Evolutionary conservation across 2,113 vertebrate genomes (phyloP).

Genomic region (Nerophis lumbriciformis): DNA sequence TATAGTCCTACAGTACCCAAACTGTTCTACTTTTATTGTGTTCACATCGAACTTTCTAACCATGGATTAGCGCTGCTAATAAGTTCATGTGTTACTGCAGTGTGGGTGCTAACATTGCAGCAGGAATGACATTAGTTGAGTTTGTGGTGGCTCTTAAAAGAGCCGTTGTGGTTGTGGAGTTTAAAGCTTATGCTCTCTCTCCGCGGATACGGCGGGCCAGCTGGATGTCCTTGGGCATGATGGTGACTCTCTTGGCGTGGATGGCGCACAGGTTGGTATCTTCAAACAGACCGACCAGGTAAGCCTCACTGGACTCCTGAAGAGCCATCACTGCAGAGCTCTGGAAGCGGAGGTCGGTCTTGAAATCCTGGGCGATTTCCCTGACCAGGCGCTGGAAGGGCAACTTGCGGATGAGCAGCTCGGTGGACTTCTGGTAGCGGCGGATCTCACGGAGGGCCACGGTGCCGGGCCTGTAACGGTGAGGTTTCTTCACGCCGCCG

Average conservation of each 20-base stretch:
- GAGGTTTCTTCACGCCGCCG: slow-evolving; percentile 55
- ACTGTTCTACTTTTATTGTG: no score
- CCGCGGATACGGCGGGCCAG: slow-evolving; percentile 75
- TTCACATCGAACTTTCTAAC: no score
- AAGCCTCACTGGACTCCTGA: slow-evolving; percentile 75
- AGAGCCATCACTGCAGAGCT: slow-evolving; percentile 58
- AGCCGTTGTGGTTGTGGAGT: neutral
- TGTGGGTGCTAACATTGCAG: no score
- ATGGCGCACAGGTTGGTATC: slow-evolving; percentile 77
- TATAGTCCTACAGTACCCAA: no score
- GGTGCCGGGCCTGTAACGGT: slow-evolving; percentile 54
- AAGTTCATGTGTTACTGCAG: no score
- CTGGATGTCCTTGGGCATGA: slow-evolving; percentile 81
- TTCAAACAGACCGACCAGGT: slow-evolving; percentile 74
- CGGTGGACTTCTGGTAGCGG: slow-evolving; percentile 55
- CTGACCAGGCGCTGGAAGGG: slow-evolving; percentile 55
- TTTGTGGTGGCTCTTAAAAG: neutral
- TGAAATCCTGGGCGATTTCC: slow-evolving; percentile 56
- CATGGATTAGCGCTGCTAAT: no score
- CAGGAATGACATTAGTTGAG: neutral
- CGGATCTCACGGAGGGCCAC: slow-evolving; percentile 56
- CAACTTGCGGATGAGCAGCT: slow-evolving; percentile 53
- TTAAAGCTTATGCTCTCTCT: slow-evolving; percentile 31
- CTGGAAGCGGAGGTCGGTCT: slow-evolving; percentile 60
- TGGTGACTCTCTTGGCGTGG: slow-evolving; percentile 76